Conservation (phyloP, 2,888 invertebrate genomes). For the Euphydryas editha region DNA sequence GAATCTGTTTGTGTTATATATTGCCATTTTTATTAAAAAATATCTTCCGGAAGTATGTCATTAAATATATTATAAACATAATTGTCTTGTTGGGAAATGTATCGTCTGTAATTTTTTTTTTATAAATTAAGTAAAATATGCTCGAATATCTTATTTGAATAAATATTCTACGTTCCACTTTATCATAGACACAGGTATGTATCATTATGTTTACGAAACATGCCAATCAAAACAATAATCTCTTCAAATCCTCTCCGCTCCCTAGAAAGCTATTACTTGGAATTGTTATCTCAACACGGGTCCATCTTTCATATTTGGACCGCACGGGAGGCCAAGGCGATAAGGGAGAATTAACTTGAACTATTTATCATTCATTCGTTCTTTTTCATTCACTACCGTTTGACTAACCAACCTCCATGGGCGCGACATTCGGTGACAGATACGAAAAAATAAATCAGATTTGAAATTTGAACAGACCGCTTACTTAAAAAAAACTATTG, state of each 20-base stretch:
- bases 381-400: slow-evolving; percentile 77
- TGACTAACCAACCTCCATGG: slow-evolving; percentile 46
- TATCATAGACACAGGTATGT: slow-evolving; percentile 24
- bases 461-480: slow-evolving; percentile 19
- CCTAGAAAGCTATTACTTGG: slow-evolving; percentile 70
- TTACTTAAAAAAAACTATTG: slow-evolving; percentile 7
- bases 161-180: slow-evolving; percentile 1
- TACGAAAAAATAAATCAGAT: slow-evolving; percentile 30
- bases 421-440: slow-evolving; percentile 35
- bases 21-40: no score
- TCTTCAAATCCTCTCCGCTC: slow-evolving; percentile 53
- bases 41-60: no score
- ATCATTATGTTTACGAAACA: slow-evolving; percentile 37
- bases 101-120: no score
- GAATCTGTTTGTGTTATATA: no score
- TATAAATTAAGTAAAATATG: no score
- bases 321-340: slow-evolving; percentile 77
- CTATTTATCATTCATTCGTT: slow-evolving; percentile 79
- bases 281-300: slow-evolving; percentile 72
- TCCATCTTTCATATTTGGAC: slow-evolving; percentile 82
- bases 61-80: no score
- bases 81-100: neutral
- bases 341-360: slow-evolving; percentile 80
- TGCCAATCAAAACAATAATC: slow-evolving; percentile 44
- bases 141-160: neutral